Percentiles rank a stretch among this genome's conserved stretches.
phyloP scores from a whole-genome alignment of 1,140 invertebrate genomes.

The Drosophila burlai region DNA sequence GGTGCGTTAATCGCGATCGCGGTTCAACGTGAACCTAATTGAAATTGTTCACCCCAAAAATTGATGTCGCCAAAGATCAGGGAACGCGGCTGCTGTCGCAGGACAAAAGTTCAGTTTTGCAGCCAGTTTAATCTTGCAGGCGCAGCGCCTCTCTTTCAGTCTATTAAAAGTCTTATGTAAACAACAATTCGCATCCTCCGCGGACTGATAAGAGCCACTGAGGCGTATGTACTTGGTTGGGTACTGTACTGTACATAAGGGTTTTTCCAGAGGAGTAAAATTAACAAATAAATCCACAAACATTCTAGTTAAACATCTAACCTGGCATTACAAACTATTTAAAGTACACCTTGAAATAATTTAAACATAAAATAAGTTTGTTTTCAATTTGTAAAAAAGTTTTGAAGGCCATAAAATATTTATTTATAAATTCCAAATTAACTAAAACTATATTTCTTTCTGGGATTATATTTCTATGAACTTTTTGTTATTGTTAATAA shows the following conservation, averaged over 20 bases:
- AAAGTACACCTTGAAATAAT: too few species aligned
- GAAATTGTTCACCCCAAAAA: constrained; percentile 68
- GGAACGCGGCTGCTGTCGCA: constrained; percentile 41
- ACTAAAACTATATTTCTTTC: too few species aligned
- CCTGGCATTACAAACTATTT: too few species aligned
- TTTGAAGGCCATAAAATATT: too few species aligned
- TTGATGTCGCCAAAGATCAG: constrained; percentile 62
- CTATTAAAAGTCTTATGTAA: constrained; percentile 28
- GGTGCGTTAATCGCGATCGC: constrained; percentile 53
- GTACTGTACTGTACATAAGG: constrained; percentile 7
- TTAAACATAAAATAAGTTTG: too few species aligned
- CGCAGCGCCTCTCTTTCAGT: constrained; percentile 3
- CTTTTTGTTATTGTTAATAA: too few species aligned
- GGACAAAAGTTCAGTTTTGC: constrained; percentile 58
- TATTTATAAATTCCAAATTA: too few species aligned
- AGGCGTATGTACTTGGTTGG: background rate
- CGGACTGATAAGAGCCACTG: constrained; percentile 30
- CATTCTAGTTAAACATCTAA: background rate
- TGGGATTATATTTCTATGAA: too few species aligned
- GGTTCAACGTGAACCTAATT: constrained; percentile 65
- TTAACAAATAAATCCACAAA: background rate
- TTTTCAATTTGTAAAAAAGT: too few species aligned
- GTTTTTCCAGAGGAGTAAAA: background rate
- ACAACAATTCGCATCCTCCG: constrained; percentile 32
- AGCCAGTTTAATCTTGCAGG: constrained; percentile 31